Evolutionary conservation across 2,888 invertebrate genomes (phyloP).

Genomic region (Strigamia crassipes): DNA sequence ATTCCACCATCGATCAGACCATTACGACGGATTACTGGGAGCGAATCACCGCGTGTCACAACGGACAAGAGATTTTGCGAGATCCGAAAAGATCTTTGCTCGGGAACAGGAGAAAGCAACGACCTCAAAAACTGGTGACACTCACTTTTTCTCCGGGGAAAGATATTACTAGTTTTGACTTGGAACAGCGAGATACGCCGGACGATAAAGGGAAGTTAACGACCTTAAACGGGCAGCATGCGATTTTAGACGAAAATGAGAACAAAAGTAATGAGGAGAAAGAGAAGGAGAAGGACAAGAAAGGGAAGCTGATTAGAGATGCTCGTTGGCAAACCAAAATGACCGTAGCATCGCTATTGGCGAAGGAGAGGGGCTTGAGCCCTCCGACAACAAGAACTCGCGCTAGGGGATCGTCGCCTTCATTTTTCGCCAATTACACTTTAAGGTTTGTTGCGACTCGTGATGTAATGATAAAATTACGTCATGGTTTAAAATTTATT

Average conservation of each 20-base stretch:
- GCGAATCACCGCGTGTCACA: slow-evolving; percentile 13
- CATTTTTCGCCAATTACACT: slow-evolving; percentile 36
- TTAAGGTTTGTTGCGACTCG: slow-evolving; percentile 41
- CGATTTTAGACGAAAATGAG: neutral
- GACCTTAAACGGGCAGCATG: neutral
- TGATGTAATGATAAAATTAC: neutral
- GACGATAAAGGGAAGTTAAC: neutral
- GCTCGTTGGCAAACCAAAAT: slow-evolving; percentile 46
- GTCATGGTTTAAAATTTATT: neutral
- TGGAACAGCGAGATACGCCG: neutral
- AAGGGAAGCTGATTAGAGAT: slow-evolving; percentile 3
- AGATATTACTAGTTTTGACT: neutral
- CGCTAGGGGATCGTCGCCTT: slow-evolving; percentile 12
- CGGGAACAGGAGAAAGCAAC: slow-evolving; percentile 52
- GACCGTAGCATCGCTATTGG: slow-evolving; percentile 46
- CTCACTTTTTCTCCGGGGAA: neutral
- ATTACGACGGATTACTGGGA: slow-evolving; percentile 13
- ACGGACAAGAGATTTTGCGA: slow-evolving; percentile 51
- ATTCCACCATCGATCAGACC: neutral
- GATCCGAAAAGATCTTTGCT: slow-evolving; percentile 52
- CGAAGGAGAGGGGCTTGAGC: slow-evolving; percentile 41
- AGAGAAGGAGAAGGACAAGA: too few relatives aligned
- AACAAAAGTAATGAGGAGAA: neutral
- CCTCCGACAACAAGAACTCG: slow-evolving; percentile 33
- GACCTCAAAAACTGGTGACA: slow-evolving; percentile 48